Base-by-base conservation (phyloP, 1,140 invertebrate species). In the Bombus picipes region DNA sequence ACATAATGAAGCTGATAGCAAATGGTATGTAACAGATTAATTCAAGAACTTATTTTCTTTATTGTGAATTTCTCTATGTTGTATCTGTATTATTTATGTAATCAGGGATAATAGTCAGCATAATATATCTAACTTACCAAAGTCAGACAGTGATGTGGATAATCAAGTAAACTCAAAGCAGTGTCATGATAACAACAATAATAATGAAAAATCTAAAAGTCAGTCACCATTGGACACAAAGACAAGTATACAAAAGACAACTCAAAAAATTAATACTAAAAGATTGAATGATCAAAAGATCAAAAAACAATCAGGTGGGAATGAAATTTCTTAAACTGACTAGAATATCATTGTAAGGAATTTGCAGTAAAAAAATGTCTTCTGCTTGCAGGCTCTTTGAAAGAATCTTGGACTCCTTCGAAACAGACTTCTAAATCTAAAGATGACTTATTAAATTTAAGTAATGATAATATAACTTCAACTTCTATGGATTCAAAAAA, bases 121-220 rank as follows among this genome's bases (percentile, higher is more conserved):
- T 43, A 83, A 79, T 84, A 66, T 65, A 41, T 65, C 65, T 5
- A 32, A 85, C 13, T 37, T 34, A 22, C 43, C 65, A 37, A 84
- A 89, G 70, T 65, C 62, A 65, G 66, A 81, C 37, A 74, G 10
- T 25, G 25, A 83, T 15, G 22, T 59, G 70, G 18, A 28, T 71
- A 59, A 83, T 65, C 66, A 85, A 57, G 1, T n/a, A 1, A 74
- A 76, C 39, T 66, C 71, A 41, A 86, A 73, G 25, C 81, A 83
- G 53, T 62, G 57, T 66, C 75, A 76, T 25, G 87, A 87, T 34
- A 87, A 84, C 57, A 86, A 87, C 62, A 81, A 88, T 75, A 90
- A 88, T 34, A 71, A 81, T 74, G 90, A 90, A 37, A 85, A 89
- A 78, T 89, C 80, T 66, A 86, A 87, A 71, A 88, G 85, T 82